Percentiles rank a stretch among this genome's conserved stretches.
Evolutionary conservation across 2,113 vertebrate species (phyloP).

Genomic region (Onychostruthus taczanowskii): DNA sequence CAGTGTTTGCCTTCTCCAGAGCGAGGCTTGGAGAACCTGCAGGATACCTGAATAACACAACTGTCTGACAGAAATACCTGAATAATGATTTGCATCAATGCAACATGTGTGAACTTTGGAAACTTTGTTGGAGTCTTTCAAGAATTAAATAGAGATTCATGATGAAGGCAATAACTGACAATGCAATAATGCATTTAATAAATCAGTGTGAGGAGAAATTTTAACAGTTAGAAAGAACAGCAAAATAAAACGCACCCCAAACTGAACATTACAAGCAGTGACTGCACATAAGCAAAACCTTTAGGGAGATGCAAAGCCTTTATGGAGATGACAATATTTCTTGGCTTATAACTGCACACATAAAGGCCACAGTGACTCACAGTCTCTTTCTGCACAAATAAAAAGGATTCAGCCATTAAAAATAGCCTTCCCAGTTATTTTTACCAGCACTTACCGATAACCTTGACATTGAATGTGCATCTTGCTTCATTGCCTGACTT

Average conservation of each 20-base stretch:
- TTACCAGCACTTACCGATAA: slow-evolving; percentile 84
- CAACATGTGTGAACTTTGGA: neutral
- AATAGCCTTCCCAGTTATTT: neutral
- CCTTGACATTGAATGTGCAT: slow-evolving; percentile 89
- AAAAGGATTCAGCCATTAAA: neutral
- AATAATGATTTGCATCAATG: neutral
- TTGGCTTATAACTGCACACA: neutral
- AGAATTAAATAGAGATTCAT: neutral
- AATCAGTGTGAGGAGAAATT: neutral
- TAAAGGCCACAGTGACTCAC: neutral
- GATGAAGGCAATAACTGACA: neutral
- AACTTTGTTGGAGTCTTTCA: neutral
- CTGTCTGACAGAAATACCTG: neutral
- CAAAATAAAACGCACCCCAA: neutral
- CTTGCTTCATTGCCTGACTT: slow-evolving; percentile 85
- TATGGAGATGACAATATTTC: neutral
- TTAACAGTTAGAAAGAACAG: neutral
- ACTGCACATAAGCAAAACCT: neutral
- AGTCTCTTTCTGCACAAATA: neutral
- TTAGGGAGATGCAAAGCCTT: neutral
- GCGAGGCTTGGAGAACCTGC: neutral
- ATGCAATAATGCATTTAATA: neutral
- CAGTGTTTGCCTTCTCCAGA: neutral
- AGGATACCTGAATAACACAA: neutral
- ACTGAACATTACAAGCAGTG: neutral